phyloP scores from a whole-genome alignment of 2,797 vertebrate genomes.

The Phoeniculus purpureus region DNA sequence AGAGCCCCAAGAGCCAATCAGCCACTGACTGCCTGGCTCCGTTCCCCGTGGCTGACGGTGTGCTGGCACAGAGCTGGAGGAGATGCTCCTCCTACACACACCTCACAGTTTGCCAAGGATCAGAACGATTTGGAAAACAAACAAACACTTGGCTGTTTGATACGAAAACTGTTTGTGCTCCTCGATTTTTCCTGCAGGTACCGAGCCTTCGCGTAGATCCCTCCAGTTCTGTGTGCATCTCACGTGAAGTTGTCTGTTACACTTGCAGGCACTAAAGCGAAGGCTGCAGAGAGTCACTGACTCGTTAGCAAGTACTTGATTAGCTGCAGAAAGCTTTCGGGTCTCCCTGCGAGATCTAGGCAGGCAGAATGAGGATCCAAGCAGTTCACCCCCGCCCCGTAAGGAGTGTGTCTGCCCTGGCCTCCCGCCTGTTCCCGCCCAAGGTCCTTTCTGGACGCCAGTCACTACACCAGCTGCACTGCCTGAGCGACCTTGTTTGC shows the following conservation, averaged over 20 bases:
- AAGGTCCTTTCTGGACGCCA: neutral
- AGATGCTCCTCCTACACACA: neutral
- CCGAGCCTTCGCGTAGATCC: neutral
- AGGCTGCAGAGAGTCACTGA: neutral
- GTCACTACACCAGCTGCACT: neutral
- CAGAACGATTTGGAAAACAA: neutral
- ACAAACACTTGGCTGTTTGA: neutral
- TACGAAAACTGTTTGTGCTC: neutral
- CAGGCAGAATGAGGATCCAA: neutral
- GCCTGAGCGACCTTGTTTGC: neutral
- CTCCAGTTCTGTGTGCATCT: neutral
- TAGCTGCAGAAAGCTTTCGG: neutral
- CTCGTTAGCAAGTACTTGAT: neutral
- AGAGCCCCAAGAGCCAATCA: neutral
- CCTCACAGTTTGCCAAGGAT: neutral
- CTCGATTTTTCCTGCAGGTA: neutral
- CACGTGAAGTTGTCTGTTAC: neutral
- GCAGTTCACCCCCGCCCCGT: neutral
- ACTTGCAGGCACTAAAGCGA: neutral
- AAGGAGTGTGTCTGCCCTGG: neutral
- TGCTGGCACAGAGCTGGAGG: neutral
- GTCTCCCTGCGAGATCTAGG: neutral
- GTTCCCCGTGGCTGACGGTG: neutral
- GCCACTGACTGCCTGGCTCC: neutral
- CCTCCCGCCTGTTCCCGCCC: neutral